A percentile compares a stretch with the other conserved stretches of the same genome.
Conservation (phyloP, 2,113 vertebrate genomes). For the Pygoscelis adeliae region DNA sequence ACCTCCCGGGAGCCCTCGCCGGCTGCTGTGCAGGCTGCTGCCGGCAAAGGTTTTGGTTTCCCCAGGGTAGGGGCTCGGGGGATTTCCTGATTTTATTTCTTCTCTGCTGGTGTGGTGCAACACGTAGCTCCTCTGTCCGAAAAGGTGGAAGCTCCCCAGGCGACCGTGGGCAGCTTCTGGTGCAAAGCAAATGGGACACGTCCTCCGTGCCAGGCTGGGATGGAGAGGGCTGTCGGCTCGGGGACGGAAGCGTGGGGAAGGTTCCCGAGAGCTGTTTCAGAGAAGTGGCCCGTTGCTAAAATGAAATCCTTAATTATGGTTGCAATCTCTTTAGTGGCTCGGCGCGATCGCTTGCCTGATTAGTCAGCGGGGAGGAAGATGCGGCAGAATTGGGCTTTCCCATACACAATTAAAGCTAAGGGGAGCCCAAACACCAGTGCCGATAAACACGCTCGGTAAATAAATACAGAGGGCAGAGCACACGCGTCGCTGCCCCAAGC, state of each 20-base stretch:
- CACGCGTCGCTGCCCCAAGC: fast-evolving
- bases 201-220: fast-evolving
- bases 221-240: neutral
- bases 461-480: no score
- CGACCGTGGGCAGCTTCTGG: fast-evolving
- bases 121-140: fast-evolving
- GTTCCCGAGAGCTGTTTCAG: neutral
- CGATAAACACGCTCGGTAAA: neutral
- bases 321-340: neutral
- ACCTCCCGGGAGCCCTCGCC: neutral
- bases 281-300: neutral
- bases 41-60: no score
- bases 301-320: neutral
- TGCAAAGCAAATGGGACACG: fast-evolving
- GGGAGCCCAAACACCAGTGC: neutral
- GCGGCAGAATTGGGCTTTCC: neutral
- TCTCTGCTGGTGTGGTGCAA: no score
- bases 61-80: fast-evolving
- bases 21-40: neutral
- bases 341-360: no score
- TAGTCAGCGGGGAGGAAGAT: neutral
- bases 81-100: neutral
- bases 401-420: neutral
- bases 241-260: fast-evolving
- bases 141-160: neutral